These are phyloP conservation scores for Harpagus bidentatus DNA, from an alignment of 2,113 vertebrate genomes.

Conservation along the genomic window DNA sequence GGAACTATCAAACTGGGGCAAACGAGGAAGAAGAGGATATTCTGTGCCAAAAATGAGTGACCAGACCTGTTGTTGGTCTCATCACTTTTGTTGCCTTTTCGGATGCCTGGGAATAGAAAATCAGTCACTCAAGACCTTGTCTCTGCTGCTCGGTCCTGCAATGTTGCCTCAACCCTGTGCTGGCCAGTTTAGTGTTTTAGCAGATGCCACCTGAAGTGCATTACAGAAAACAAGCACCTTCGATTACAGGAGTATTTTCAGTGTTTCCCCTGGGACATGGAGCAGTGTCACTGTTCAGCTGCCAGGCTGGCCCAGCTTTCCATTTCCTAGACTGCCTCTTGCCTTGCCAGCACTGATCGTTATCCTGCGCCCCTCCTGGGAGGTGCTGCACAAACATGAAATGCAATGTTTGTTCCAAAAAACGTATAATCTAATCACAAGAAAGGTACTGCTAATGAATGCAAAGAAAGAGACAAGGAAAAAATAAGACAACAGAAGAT, in stretches of 20 bases:
- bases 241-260: background rate
- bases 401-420: background rate
- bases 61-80: background rate
- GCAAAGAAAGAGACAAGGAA: background rate
- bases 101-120: background rate
- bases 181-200: background rate
- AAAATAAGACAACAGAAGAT: background rate
- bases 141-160: background rate
- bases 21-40: background rate
- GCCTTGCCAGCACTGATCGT: rapidly evolving
- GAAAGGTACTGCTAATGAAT: background rate
- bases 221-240: background rate
- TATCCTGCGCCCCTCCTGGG: background rate
- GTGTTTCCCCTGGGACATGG: background rate
- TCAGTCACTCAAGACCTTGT: background rate
- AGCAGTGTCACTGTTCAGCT: background rate
- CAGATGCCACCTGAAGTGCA: rapidly evolving
- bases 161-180: rapidly evolving
- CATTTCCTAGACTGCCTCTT: background rate
- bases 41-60: background rate
- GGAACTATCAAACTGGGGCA: slow-evolving; percentile 36
- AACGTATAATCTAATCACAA: rapidly evolving
- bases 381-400: background rate
- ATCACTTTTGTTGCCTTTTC: background rate
- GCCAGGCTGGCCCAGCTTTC: background rate